phyloP scores from a whole-genome alignment of 2,888 invertebrate species.

The Germaria angustata region DNA sequence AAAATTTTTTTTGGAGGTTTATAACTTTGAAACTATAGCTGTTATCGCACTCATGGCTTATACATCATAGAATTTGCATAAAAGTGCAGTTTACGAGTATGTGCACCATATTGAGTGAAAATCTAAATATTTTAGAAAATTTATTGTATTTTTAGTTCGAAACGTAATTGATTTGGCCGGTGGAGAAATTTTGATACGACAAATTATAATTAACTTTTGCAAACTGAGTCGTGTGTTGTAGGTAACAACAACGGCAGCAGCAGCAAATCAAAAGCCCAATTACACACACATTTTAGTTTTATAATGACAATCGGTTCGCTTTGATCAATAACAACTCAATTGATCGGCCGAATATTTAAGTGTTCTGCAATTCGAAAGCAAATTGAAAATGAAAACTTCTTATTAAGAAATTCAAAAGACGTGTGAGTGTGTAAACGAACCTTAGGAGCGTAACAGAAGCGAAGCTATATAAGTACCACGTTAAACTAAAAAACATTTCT shows the following conservation, averaged over 20 bases:
- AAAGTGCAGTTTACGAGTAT: too few species aligned
- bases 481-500: slow-evolving; percentile 67
- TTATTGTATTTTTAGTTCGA: too few species aligned
- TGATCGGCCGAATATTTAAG: slow-evolving; percentile 21
- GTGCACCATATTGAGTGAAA: too few species aligned
- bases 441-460: slow-evolving; percentile 22
- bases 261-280: background rate
- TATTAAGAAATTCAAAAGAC: slow-evolving; percentile 54
- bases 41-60: too few species aligned
- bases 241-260: background rate
- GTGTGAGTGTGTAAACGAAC: slow-evolving; percentile 35
- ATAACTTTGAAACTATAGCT: too few species aligned
- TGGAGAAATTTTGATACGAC: too few species aligned
- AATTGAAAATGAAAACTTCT: slow-evolving; percentile 65
- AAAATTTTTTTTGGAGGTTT: too few species aligned
- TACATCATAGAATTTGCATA: too few species aligned
- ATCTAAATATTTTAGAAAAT: too few species aligned
- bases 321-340: slow-evolving; percentile 52
- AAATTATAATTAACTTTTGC: too few species aligned
- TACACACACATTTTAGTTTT: slow-evolving; percentile 10
- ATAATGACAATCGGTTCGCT: slow-evolving; percentile 45
- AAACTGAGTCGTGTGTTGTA: too few species aligned
- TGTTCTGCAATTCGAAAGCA: slow-evolving; percentile 59
- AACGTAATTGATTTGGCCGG: too few species aligned
- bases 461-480: slow-evolving; percentile 71